Base-by-base conservation (phyloP, 2,888 invertebrate genomes). In the Pandemis corylana region DNA sequence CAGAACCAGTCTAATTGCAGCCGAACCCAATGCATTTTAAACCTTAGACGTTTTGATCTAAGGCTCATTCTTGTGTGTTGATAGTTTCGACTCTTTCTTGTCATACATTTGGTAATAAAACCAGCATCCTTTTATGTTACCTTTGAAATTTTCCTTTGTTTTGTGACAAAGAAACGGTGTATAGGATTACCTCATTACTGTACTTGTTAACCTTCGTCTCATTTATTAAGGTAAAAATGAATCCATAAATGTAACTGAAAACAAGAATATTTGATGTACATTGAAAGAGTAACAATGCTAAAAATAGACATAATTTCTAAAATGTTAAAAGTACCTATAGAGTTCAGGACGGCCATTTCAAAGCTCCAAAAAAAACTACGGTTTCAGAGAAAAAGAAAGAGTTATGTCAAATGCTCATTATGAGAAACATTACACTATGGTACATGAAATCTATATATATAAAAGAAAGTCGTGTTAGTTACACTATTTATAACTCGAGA, bases 101-200 rank as follows among this genome's bases (percentile, higher is more conserved):
- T 65, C 64, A 68, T 74, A 66, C 69, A 42, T 70, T 70, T 59
- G 28, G 20, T 56, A 64, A 68, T 62, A 70, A 70, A 36, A 51
- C 56, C 65, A 28, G 51, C 15, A 66, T 74, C 65, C 66, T 12
- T 70, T 65, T 74, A 66, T 15, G 46, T 61, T 74, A 44, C 61
- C 73, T 74, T 74, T 74, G 74, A 74, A 49, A 70, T 69, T 69
- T 42, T 15, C 62, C 63, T 70, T 69, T 67, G 70, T 68, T 73
- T 62, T 61, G 42, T 36, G 53, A 42, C 76, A 72, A 72, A 66
- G 69, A 74, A 74, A 62, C 51, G 41, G 42, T 28, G 44, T 70
- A 65, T 70, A 70, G 53, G 51, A 70, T 74, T 74, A 70, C 74
- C 65, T 74, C 61, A 74, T 74, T 74, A 74, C 28, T 28, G 13